phyloP scores from a whole-genome alignment of 2,797 vertebrate genomes.

The Sebastes itinus region DNA sequence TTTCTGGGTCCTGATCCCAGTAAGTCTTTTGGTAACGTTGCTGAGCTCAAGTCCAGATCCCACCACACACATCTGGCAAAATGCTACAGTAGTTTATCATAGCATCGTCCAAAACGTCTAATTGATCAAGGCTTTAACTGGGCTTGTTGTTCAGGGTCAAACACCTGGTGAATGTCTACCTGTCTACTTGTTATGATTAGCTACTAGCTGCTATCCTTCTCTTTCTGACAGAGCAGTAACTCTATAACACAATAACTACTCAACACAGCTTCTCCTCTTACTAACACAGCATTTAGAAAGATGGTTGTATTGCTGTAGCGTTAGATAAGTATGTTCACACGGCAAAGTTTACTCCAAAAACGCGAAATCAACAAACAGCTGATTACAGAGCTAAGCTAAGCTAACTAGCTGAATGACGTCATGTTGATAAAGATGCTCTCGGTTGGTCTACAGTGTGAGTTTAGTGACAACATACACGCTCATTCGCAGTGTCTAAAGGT shows the following conservation, averaged over 20 bases:
- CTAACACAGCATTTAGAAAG: neutral
- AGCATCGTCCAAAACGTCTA: accelerated
- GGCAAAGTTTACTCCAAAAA: neutral
- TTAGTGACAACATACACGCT: constrained; percentile 39
- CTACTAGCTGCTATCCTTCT: neutral
- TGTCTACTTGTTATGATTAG: constrained; percentile 21
- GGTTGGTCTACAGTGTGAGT: neutral
- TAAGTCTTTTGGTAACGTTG: too few species aligned
- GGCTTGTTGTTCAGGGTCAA: neutral
- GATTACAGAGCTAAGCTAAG: constrained; percentile 27
- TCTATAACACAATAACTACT: neutral
- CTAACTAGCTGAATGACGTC: neutral
- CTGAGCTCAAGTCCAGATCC: neutral
- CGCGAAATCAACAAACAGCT: constrained; percentile 10
- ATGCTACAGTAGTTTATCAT: neutral
- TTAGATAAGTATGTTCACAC: neutral
- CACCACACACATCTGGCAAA: neutral
- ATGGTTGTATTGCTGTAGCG: accelerated
- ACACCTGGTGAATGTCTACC: neutral
- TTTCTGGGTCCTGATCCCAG: too few species aligned
- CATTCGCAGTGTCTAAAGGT: constrained; percentile 17
- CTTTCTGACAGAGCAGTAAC: neutral
- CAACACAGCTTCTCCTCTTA: neutral
- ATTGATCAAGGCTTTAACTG: neutral
- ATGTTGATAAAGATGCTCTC: neutral